These are phyloP conservation scores for Tenualosa ilisha DNA, from an alignment of 2,797 vertebrate genomes.

Conservation along the genomic window DNA sequence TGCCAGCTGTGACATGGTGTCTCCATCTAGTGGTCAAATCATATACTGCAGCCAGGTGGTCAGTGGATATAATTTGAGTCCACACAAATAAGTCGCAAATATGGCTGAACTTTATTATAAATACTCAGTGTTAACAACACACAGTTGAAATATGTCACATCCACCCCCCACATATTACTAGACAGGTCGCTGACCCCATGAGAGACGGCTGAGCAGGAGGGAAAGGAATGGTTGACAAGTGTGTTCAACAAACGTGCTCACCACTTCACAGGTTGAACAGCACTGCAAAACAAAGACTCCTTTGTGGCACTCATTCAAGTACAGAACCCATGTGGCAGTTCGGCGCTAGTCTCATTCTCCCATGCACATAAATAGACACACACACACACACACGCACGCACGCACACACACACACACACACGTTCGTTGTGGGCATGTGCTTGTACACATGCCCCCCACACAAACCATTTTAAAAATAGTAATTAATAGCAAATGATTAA, in stretches of 20 bases:
- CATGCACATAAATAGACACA: not conserved
- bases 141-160: conserved; percentile 61
- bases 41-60: not conserved
- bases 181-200: conserved; percentile 13
- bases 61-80: not conserved
- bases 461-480: not conserved
- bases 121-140: conserved; percentile 80
- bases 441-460: not conserved
- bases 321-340: not conserved
- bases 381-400: not conserved
- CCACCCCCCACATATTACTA: not conserved
- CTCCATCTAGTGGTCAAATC: conserved; percentile 42
- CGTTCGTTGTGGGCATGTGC: too few species aligned
- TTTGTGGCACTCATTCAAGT: conserved; percentile 29
- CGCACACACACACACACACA: not conserved
- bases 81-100: conserved; percentile 4
- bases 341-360: not conserved
- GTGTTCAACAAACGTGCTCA: conserved; percentile 7
- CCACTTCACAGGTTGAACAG: conserved; percentile 39
- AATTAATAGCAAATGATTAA: not conserved
- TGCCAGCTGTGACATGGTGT: not conserved
- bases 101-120: conserved; percentile 74
- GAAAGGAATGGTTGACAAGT: not conserved
- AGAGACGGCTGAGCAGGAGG: conserved; percentile 23
- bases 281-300: not conserved